Conservation (phyloP, 2,888 invertebrate species). For the Coelopa pilipes region DNA sequence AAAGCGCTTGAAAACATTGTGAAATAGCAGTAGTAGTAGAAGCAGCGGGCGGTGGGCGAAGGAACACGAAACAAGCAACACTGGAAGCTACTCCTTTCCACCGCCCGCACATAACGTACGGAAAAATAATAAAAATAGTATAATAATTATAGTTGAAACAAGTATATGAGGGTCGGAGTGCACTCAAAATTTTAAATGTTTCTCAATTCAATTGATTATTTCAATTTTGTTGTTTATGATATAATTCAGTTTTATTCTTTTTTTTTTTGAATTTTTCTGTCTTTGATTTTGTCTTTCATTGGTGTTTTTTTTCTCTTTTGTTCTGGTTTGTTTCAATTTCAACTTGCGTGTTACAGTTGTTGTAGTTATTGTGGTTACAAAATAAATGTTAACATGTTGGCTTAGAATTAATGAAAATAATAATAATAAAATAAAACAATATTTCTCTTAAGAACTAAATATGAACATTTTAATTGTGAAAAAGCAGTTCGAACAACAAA, state of each 20-base stretch:
- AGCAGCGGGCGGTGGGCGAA: neutral
- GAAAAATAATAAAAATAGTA: neutral
- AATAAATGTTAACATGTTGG: neutral
- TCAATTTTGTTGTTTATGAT: neutral
- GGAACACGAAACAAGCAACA: no score
- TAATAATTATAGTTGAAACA: neutral
- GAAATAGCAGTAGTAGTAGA: neutral
- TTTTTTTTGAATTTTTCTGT: no score
- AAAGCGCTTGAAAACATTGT: neutral
- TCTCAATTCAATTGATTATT: neutral
- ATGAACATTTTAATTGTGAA: slow-evolving; percentile 17
- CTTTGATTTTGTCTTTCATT: no score
- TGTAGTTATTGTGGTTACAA: neutral
- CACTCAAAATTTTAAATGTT: neutral
- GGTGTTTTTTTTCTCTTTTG: no score
- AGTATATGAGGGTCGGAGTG: neutral
- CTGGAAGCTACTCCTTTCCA: no score
- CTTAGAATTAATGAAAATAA: neutral
- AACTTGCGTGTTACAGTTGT: slow-evolving; percentile 11
- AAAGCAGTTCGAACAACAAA: slow-evolving; percentile 24
- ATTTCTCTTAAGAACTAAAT: slow-evolving; percentile 15
- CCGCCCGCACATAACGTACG: no score
- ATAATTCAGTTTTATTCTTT: neutral
- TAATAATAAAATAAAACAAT: neutral
- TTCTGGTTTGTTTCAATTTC: neutral